A percentile compares a stretch with the other conserved stretches of the same genome.
phyloP scores from a whole-genome alignment of 2,888 invertebrate species.

The Charanyca ferruginea region DNA sequence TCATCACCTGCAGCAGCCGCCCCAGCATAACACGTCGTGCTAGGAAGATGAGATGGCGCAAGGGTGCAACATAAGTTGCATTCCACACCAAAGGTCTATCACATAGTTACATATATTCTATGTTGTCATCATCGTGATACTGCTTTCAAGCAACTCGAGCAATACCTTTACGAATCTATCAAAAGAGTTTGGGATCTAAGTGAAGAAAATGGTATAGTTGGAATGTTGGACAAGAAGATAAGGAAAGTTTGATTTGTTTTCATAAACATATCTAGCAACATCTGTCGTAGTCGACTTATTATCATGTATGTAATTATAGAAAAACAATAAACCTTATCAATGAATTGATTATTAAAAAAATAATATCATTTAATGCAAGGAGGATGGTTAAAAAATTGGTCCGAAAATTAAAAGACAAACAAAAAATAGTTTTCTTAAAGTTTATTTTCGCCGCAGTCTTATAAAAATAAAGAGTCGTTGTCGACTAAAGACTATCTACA shows the following conservation, averaged over 20 bases:
- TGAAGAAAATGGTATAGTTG: neutral
- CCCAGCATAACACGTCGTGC: no score
- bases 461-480: slow-evolving; percentile 82
- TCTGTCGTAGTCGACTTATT: neutral
- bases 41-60: no score
- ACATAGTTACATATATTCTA: no score
- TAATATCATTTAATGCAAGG: no score
- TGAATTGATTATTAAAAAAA: neutral
- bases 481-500: slow-evolving; percentile 89
- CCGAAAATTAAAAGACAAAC: slow-evolving; percentile 11
- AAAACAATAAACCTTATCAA: neutral
- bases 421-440: slow-evolving; percentile 76
- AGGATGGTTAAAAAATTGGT: neutral
- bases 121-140: no score
- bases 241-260: neutral
- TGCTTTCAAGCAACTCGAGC: no score
- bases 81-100: no score
- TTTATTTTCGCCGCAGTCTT: slow-evolving; percentile 91
- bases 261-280: no score
- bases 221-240: neutral
- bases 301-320: neutral
- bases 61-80: no score
- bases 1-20: no score
- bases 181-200: neutral
- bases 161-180: no score